A percentile compares a stretch with the other conserved stretches of the same genome.
phyloP scores from a whole-genome alignment of 1,140 invertebrate genomes.

The Heliconius congener region DNA sequence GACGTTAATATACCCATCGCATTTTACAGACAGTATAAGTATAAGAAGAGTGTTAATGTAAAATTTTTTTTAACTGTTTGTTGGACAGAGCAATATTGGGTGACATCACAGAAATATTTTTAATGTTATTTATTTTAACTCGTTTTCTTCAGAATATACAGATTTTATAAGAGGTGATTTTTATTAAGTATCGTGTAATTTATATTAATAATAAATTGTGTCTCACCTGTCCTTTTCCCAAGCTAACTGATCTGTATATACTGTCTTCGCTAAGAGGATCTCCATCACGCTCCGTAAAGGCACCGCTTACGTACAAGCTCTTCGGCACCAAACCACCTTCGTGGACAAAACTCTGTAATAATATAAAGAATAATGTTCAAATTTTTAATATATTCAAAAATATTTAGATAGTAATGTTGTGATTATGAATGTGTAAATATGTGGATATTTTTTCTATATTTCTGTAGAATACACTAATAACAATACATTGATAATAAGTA shows the following conservation, averaged over 20 bases:
- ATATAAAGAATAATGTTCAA: not conserved
- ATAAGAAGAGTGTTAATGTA: too few relatives aligned
- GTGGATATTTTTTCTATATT: not conserved
- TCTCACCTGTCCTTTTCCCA: constrained; percentile 84
- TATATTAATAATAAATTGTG: not conserved
- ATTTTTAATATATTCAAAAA: not conserved
- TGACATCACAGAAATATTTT: too few relatives aligned
- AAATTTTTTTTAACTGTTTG: too few relatives aligned
- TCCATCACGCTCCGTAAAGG: constrained; percentile 73
- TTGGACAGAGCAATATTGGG: too few relatives aligned
- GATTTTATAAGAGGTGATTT: too few relatives aligned
- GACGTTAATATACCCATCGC: too few relatives aligned
- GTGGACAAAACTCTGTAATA: constrained; percentile 87
- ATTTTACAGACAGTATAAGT: too few relatives aligned
- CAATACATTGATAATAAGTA: too few relatives aligned
- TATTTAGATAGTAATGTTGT: not conserved
- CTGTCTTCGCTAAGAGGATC: constrained; percentile 85
- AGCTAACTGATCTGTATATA: constrained; percentile 87
- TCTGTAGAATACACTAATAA: too few relatives aligned
- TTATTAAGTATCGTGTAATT: not conserved
- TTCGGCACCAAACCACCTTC: constrained; percentile 96
- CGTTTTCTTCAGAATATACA: too few relatives aligned
- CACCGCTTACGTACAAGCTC: constrained; percentile 88
- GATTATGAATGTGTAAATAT: constrained; percentile 2
- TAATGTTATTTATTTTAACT: too few relatives aligned